phyloP scores from a whole-genome alignment of 2,797 vertebrate genomes.

The Ctenochaetus hawaiiensis region DNA sequence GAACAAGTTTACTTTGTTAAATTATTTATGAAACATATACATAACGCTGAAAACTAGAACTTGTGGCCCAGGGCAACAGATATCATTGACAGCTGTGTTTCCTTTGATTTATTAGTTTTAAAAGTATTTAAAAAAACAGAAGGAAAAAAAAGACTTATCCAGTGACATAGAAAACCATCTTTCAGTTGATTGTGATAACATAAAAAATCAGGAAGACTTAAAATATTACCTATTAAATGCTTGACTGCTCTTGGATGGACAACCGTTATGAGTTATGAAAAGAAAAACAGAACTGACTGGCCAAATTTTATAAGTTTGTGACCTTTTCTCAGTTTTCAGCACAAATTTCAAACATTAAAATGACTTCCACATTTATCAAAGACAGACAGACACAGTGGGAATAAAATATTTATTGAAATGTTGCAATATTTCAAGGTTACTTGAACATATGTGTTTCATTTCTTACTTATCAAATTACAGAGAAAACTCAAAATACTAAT shows the following conservation, averaged over 20 bases:
- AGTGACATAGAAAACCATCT: not conserved
- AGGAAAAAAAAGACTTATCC: not conserved
- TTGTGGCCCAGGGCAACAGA: not conserved
- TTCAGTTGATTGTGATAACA: not conserved
- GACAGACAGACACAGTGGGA: constrained; percentile 29
- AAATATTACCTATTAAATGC: too few species aligned
- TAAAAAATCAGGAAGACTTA: too few species aligned
- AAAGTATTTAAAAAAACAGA: not conserved
- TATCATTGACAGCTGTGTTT: not conserved
- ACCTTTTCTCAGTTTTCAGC: not conserved
- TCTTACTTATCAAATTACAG: constrained; percentile 59
- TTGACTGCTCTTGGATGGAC: too few species aligned
- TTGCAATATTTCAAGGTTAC: constrained; percentile 48
- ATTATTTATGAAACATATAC: too few species aligned
- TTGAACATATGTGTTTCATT: constrained; percentile 43
- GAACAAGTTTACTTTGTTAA: too few species aligned
- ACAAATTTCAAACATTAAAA: not conserved
- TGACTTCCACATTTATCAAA: not conserved
- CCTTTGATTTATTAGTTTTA: not conserved
- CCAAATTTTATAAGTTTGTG: not conserved
- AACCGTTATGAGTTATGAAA: not conserved
- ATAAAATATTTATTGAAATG: constrained; percentile 79
- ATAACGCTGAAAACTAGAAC: not conserved
- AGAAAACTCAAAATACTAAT: constrained; percentile 60
- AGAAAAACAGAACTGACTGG: not conserved